These are phyloP conservation scores for Colinus virginianus DNA, from an alignment of 2,113 vertebrate genomes.

Conservation along the genomic window DNA sequence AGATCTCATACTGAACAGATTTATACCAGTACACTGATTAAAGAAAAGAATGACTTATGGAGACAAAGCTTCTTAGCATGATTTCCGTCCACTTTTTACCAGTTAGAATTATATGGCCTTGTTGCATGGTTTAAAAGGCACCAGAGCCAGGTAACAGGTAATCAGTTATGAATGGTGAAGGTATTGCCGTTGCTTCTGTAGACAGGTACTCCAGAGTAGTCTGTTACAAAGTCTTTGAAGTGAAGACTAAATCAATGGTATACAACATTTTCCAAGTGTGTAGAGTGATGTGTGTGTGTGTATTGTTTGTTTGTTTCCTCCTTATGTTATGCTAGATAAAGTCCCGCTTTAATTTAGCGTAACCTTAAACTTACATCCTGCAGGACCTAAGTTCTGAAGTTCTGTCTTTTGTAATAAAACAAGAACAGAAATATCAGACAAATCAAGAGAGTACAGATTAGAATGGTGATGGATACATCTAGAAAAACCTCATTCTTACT, in stretches of 20 bases:
- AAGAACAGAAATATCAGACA: not conserved
- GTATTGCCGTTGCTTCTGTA: not conserved
- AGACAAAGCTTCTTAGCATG: not conserved
- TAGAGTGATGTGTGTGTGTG: not conserved
- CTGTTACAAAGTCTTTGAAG: not conserved
- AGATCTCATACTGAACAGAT: not conserved
- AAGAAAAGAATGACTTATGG: not conserved
- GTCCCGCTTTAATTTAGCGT: not conserved
- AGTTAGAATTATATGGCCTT: not conserved
- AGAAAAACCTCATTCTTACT: not conserved
- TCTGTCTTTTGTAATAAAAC: not conserved
- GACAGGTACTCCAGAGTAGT: not conserved
- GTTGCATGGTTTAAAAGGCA: not conserved
- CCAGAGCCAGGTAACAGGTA: not conserved
- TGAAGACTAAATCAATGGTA: not conserved
- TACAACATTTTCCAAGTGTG: rapidly evolving
- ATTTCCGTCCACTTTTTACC: not conserved
- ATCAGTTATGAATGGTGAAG: not conserved
- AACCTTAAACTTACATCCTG: too few relatives aligned
- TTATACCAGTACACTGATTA: not conserved
- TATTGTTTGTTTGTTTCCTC: rapidly evolving
- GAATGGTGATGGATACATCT: not conserved
- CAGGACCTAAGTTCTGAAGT: not conserved
- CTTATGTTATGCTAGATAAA: not conserved
- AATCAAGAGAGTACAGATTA: not conserved